Percentiles rank a stretch among this genome's conserved stretches.
Conservation (phyloP, 2,113 vertebrate genomes). For the Notiomystis cincta region DNA sequence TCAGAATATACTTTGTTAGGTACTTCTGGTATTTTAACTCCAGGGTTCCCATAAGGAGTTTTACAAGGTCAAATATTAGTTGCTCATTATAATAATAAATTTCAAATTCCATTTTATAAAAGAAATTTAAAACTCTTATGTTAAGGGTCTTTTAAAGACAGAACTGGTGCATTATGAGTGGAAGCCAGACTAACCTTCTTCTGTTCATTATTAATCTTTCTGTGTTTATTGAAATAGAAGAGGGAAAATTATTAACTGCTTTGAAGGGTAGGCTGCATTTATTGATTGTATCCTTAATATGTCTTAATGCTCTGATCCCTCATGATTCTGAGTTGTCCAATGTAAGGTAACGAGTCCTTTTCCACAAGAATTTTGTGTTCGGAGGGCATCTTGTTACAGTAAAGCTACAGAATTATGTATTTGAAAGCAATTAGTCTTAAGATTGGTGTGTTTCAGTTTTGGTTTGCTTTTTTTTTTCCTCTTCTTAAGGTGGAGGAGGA, state of each 20-base stretch:
- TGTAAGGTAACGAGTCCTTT: background rate
- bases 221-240: background rate
- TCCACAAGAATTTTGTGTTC: background rate
- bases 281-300: background rate
- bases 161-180: background rate
- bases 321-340: background rate
- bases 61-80: background rate
- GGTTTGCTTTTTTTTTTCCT: background rate
- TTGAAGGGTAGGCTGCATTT: background rate
- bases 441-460: background rate
- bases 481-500: background rate
- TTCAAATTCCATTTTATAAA: background rate
- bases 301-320: background rate
- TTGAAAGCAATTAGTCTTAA: background rate
- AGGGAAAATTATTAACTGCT: background rate
- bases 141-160: background rate
- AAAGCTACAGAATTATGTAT: background rate
- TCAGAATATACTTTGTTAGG: background rate
- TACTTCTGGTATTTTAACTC: background rate
- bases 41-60: background rate
- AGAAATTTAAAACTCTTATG: background rate
- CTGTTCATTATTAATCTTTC: background rate
- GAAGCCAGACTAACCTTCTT: background rate
- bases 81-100: background rate
- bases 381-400: background rate